Evolutionary conservation across 1,140 invertebrate species (phyloP), one percentile per base, ranked within the genome.

Genomic region (Drosophila parabipectinata): DNA sequence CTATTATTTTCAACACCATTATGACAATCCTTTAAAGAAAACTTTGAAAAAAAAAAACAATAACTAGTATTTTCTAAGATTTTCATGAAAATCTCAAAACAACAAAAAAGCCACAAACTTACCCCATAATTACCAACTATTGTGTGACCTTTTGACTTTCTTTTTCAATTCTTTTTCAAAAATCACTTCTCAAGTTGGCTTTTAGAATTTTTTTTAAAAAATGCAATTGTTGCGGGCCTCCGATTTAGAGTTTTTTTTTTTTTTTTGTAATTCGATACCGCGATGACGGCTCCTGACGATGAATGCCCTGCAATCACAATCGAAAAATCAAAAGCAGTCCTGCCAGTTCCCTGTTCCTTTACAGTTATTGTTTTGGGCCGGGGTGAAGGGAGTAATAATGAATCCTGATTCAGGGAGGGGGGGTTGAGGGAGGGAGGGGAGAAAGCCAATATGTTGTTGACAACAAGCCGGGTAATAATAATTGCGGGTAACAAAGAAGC

Each of bases 301-400:
- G 82, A 81, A 82, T 87, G 82, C 55, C 69, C 51, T 69, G 74
- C 82, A 87, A 87, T 87, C 79, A 79, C 75, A 21, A 21, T 18
- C 44, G 3, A 21, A 3, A 14, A 47, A 47, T 47, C 18, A 47
- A 10, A 10, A 18, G 44, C 15, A 47, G 15, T 18, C 44, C 9
- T 9, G 44, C 32, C 30, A 34, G 41, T 41, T 47, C 10, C 32
- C 32, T 32, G 21, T 37, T 39, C 48, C 66, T 18, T 8, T 4
- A 45, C 62, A 52, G 15, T 50, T 68, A 32, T 79, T 58, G 75
- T 77, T 77, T 51, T n/a, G 6, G 39, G 4, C 14, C n/a, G 39
- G 4, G 4, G 15, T 6, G 26, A 28, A 7, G 26, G 26, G 26
- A 28, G 26, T 28, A 28, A 28, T 28, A 28, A 28, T 28, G 5